Conservation (phyloP, 2,113 vertebrate species). For the Cisticola juncidis region DNA sequence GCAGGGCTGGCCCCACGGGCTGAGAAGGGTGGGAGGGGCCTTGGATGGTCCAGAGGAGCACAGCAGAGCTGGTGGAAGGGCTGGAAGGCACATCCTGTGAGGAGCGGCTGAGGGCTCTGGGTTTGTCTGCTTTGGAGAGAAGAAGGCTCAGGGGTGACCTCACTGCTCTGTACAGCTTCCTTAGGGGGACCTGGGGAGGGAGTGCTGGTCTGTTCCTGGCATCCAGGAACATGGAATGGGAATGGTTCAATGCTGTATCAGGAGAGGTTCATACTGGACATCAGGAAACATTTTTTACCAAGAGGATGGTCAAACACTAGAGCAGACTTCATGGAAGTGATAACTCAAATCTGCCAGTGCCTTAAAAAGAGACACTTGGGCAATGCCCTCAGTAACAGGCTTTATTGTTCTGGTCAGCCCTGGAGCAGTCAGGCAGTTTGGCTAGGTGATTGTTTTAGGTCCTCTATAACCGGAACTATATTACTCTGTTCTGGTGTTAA, state of each 20-base stretch:
- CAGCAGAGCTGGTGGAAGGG: background rate
- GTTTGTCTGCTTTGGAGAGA: background rate
- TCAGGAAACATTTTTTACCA: background rate
- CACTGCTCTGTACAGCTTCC: background rate
- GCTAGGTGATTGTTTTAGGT: accelerated
- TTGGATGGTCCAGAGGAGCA: background rate
- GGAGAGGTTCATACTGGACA: background rate
- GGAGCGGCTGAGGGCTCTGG: accelerated
- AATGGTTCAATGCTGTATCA: accelerated
- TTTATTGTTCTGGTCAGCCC: background rate
- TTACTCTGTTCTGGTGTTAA: background rate
- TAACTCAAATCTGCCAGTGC: too few species aligned
- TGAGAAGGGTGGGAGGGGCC: background rate
- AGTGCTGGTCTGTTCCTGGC: background rate
- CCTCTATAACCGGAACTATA: background rate
- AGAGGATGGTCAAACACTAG: background rate
- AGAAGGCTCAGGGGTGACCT: background rate
- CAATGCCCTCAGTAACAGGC: background rate
- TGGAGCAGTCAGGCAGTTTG: background rate
- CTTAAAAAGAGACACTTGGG: background rate
- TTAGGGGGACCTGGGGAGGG: background rate
- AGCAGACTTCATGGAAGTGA: accelerated
- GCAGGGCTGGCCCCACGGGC: background rate
- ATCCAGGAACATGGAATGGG: background rate
- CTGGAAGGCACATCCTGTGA: background rate